phyloP scores from a whole-genome alignment of 2,888 invertebrate species.

The Dicycla oo region DNA sequence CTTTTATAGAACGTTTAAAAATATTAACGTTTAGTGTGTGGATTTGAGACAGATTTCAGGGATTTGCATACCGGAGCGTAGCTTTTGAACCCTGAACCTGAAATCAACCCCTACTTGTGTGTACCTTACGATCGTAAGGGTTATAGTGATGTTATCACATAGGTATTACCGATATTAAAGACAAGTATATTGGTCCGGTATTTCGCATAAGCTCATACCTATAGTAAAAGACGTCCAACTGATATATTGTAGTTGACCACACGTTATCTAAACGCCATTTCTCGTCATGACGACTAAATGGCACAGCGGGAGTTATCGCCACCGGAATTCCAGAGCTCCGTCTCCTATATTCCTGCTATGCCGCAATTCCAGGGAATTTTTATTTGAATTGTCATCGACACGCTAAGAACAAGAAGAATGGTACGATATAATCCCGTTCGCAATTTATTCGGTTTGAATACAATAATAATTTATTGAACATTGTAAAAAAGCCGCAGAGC shows the following conservation, averaged over 20 bases:
- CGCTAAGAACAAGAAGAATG: neutral
- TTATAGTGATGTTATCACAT: no score
- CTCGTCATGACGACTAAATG: constrained; percentile 31
- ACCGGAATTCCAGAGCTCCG: constrained; percentile 14
- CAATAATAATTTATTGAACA: neutral
- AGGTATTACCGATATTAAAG: neutral
- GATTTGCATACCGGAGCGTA: neutral
- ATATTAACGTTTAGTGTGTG: neutral
- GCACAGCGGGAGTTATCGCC: constrained; percentile 20
- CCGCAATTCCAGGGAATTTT: constrained; percentile 10
- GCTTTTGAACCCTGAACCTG: neutral
- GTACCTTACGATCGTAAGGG: neutral
- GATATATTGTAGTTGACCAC: constrained; percentile 7
- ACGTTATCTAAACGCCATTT: constrained; percentile 22
- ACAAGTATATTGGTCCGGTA: neutral
- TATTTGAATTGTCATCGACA: neutral
- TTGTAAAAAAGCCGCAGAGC: neutral
- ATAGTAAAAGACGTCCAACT: neutral
- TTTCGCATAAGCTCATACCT: neutral
- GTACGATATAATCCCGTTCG: neutral
- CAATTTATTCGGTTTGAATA: neutral
- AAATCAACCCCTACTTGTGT: neutral
- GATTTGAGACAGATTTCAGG: neutral
- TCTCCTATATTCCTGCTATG: constrained; percentile 10
- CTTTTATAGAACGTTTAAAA: neutral